Base-by-base conservation (phyloP, 2,113 vertebrate species). In the Chlorodrepanis virens region DNA sequence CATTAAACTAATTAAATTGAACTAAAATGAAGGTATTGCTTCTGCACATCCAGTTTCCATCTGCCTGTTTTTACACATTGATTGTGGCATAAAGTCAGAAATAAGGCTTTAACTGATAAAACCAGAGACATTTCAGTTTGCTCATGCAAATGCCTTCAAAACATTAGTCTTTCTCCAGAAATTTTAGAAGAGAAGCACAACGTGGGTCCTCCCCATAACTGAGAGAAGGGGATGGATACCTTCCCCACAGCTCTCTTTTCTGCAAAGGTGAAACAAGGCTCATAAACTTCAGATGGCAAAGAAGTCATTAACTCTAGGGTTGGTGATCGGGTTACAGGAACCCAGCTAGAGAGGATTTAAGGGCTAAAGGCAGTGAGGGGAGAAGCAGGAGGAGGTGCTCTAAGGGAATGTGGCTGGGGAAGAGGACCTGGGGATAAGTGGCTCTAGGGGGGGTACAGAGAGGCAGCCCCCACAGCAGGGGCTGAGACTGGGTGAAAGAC, bases 391-490 rank as follows among this genome's bases (percentile, higher is more conserved):
- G 52, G 42, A 83, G 71, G n/a, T 52, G 79, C 22, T 72, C 31
- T n/a, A 10, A 53, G 45, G 63, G 50, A 76, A 65, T 1, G 10
- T 22, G 63, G 22, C 14, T 33, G 42, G 45, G 44, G 50, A 44
- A 23, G 50, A 67, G 56, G 69, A 31, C 10, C 27, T 6, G 3
- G 35, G 29, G 68, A 25, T 37, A 24, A 40, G 64, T 3, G 1
- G 37, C 19, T 60, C 24, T 69, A 35, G 0, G 0, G 17, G 4
- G 21, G 11, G 54, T 4, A 3, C 40, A 42, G 20, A 14, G 1
- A 27, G 53, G 45, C 50, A 82, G 25, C 12, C 15, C 15, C 33
- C 61, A 31, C 12, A 10, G 68, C 50, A 37, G 44, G 35, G 44
- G 25, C 45, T 74, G 37, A 87, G 25, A 28, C 12, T 4, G 37